Percentiles rank a stretch among this genome's conserved stretches.
phyloP scores from a whole-genome alignment of 1,140 invertebrate species.

The Diorhabda sublineata region DNA sequence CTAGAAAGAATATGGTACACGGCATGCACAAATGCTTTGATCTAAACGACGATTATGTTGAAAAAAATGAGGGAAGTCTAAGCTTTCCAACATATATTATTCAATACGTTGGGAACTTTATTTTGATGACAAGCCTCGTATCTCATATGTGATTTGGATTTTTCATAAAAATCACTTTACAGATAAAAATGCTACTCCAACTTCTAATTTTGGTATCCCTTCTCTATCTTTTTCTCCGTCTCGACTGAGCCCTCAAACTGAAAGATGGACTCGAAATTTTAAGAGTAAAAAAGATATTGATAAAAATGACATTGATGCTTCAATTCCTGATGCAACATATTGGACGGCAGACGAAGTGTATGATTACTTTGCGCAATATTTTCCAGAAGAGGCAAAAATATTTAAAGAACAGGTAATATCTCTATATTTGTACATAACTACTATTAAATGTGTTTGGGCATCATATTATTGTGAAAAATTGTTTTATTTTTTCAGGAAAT shows the following conservation, averaged over 20 bases:
- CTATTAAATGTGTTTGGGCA: neutral
- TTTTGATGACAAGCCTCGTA: too few species aligned
- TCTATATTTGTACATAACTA: neutral
- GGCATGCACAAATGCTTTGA: too few species aligned
- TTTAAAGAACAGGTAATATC: slow-evolving; percentile 72
- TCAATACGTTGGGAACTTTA: too few species aligned
- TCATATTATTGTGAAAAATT: neutral
- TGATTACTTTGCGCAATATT: slow-evolving; percentile 70
- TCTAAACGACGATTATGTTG: too few species aligned
- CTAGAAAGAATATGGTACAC: neutral
- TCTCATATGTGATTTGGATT: too few species aligned
- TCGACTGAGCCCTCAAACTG: slow-evolving; percentile 40
- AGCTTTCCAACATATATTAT: too few species aligned
- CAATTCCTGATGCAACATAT: slow-evolving; percentile 71
- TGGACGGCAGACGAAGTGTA: slow-evolving; percentile 81
- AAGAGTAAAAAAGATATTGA: slow-evolving; percentile 40
- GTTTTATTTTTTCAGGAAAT: slow-evolving; percentile 68
- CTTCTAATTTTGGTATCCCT: slow-evolving; percentile 32
- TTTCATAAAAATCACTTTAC: neutral
- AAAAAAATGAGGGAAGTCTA: too few species aligned
- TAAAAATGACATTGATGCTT: slow-evolving; percentile 56
- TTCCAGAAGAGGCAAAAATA: slow-evolving; percentile 68
- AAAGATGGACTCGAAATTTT: slow-evolving; percentile 32
- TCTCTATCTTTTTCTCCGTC: slow-evolving; percentile 36
- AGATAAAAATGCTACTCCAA: slow-evolving; percentile 25